Percentiles rank a stretch among this genome's conserved stretches.
These are phyloP conservation scores for Pterobdella sp. DNA, from an alignment of 2,888 invertebrate species.

Conservation along the genomic window DNA sequence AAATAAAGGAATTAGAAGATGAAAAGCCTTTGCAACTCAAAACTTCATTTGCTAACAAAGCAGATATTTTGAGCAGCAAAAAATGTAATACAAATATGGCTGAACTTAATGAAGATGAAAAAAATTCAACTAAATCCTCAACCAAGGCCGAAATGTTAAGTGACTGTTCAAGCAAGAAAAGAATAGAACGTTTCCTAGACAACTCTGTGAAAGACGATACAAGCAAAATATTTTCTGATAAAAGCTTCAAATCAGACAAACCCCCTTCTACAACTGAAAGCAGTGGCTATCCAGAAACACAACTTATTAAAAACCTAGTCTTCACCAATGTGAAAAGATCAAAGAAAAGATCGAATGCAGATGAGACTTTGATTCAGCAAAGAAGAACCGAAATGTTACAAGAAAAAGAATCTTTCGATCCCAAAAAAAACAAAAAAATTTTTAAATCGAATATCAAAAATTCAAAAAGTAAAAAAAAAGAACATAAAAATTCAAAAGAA, in stretches of 20 bases:
- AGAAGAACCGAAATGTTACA: too few species aligned
- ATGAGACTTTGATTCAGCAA: background rate
- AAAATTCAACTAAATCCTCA: background rate
- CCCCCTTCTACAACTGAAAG: too few species aligned
- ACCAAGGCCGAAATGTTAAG: background rate
- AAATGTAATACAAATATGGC: background rate
- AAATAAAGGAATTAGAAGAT: background rate
- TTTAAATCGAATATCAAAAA: background rate
- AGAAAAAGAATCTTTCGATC: too few species aligned
- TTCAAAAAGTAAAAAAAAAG: background rate
- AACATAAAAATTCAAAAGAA: background rate
- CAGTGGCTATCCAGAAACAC: too few species aligned
- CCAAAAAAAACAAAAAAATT: background rate
- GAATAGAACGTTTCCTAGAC: background rate
- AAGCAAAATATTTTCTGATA: too few species aligned
- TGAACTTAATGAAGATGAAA: background rate
- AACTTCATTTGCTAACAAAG: background rate
- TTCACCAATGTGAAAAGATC: too few species aligned
- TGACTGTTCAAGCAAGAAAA: background rate
- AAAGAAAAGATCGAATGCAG: background rate
- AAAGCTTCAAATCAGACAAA: background rate
- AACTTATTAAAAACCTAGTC: too few species aligned
- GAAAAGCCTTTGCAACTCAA: background rate
- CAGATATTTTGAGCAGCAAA: background rate
- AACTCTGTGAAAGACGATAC: background rate